Conservation (phyloP, 1,140 invertebrate genomes). For the Diabrotica undecimpunctata region DNA sequence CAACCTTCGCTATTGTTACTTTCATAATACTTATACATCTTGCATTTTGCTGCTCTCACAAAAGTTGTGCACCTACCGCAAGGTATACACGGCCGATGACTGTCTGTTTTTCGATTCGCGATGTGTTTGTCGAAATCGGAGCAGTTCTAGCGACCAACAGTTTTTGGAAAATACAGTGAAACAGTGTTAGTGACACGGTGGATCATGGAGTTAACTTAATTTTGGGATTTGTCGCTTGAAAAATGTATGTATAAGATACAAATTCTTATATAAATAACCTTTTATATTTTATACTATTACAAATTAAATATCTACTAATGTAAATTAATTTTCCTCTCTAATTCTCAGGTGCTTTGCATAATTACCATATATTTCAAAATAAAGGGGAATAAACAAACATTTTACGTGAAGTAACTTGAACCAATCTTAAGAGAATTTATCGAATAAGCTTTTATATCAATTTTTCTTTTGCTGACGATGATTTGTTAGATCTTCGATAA, state of each 20-base stretch:
- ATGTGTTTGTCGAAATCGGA: slow-evolving; percentile 7
- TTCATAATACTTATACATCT: slow-evolving; percentile 16
- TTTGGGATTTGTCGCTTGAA: slow-evolving; percentile 3
- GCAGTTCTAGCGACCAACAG: slow-evolving; percentile 4
- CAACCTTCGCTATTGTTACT: slow-evolving; percentile 7
- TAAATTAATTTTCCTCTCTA: too few species aligned
- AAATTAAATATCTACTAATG: too few species aligned
- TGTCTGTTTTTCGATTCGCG: slow-evolving; percentile 5
- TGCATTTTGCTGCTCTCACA: slow-evolving; percentile 8
- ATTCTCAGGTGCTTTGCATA: too few species aligned
- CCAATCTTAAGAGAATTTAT: too few species aligned
- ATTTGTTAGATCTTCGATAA: too few species aligned
- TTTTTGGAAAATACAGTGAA: neutral
- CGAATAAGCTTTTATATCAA: too few species aligned
- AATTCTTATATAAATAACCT: too few species aligned
- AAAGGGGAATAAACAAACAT: too few species aligned
- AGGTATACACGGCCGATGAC: neutral
- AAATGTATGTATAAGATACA: neutral
- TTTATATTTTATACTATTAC: too few species aligned
- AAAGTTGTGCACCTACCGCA: slow-evolving; percentile 11
- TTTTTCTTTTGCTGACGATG: too few species aligned
- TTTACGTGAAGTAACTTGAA: too few species aligned
- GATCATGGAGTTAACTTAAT: slow-evolving; percentile 14
- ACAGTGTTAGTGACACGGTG: slow-evolving; percentile 6
- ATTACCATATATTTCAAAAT: too few species aligned